Evolutionary conservation across 2,113 vertebrate genomes (phyloP).

Genomic region (Acrocephalus kingi): DNA sequence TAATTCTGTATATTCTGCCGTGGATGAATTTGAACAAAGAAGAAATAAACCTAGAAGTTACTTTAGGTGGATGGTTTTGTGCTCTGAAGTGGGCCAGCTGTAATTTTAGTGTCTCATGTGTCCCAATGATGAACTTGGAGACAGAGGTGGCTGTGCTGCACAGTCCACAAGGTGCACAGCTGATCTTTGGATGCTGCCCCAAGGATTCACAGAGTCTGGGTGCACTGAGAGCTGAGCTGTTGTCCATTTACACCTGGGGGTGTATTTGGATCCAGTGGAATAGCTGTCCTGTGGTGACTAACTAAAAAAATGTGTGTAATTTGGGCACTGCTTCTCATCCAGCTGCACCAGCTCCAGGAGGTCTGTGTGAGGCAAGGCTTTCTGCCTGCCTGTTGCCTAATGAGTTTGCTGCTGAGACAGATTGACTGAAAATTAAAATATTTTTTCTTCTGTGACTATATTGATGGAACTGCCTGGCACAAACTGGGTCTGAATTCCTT

Average conservation of each 20-base stretch:
- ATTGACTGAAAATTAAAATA: neutral
- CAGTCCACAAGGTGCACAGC: neutral
- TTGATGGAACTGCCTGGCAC: neutral
- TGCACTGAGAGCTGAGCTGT: neutral
- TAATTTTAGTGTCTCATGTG: neutral
- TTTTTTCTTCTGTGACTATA: neutral
- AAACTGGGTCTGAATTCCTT: neutral
- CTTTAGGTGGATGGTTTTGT: neutral
- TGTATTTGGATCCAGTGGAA: neutral
- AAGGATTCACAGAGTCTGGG: neutral
- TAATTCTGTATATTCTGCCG: neutral
- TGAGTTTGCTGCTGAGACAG: neutral
- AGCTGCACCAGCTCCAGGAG: conserved; percentile 11
- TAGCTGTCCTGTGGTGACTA: neutral
- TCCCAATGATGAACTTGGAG: neutral
- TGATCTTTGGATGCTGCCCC: neutral
- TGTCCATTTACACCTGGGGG: neutral
- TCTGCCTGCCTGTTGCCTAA: neutral
- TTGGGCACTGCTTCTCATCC: neutral
- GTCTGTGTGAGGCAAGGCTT: neutral
- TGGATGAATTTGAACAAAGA: neutral
- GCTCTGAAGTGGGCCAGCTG: neutral
- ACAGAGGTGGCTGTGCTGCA: neutral
- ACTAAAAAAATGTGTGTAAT: neutral
- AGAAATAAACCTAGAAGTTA: neutral